Base-by-base conservation (phyloP, 2,888 invertebrate species). In the Scrobipalpa costella region DNA sequence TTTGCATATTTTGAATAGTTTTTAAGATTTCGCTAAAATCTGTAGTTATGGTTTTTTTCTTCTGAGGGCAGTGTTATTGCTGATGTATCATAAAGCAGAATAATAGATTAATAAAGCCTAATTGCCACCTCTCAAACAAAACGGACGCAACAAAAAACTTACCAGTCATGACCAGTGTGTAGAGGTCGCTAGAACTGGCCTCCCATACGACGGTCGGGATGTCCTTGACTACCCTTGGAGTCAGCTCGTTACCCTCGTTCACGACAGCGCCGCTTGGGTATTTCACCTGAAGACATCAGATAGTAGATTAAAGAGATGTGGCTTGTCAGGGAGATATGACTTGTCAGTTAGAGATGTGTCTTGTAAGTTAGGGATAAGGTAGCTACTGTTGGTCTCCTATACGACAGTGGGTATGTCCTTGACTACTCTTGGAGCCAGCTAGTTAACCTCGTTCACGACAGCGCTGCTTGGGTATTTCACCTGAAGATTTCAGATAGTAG, bases 81-180 rank as follows among this genome's bases (percentile, higher is more conserved):
- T n/a, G n/a, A n/a, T n/a, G n/a, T n/a, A n/a, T n/a, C n/a, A n/a
- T n/a, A n/a, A n/a, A n/a, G n/a, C n/a, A n/a, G n/a, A n/a, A n/a
- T n/a, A n/a, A n/a, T n/a, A n/a, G n/a, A n/a, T n/a, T n/a, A n/a
- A n/a, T n/a, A n/a, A n/a, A n/a, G 27, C 27, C 27, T 27, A 27
- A 27, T 5, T 5, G 27, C 27, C 27, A 27, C 5, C 2, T 40
- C 13, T 11, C 8, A 38, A 11, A 13, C 13, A 13, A 40, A 40
- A 11, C 13, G 0, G 3, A 13, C 40, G 13, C 3, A 11, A 27
- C 13, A 13, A n/a, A 17, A 8, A 44, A 44, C 80, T 75, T 63
- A 95, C 97, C 97, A 61, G 96, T 96, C 96, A 97, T 95, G 74
- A 95, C 94, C 2, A 98, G 85, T 0, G 96, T 95, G 81, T 98